Base-by-base conservation (phyloP, 1,140 invertebrate species). In the Drosophila teissieri region DNA sequence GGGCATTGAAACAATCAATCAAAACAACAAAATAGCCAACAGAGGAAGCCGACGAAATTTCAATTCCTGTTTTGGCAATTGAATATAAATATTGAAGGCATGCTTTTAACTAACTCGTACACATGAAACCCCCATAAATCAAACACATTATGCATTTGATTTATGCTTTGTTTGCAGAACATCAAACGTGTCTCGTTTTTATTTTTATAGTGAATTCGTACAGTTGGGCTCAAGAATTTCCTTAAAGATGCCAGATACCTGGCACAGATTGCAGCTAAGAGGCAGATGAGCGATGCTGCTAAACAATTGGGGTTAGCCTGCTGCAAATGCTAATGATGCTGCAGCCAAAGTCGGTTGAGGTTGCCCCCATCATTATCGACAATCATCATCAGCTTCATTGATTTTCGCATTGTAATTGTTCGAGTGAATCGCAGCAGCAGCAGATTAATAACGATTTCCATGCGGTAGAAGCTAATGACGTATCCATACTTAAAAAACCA, bases 391-490 rank as follows among this genome's bases (percentile, higher is more conserved):
- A 42, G 54, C 34, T 58, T 51, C 55, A 77, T 77, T 77, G 73
- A 77, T 77, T 77, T 77, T 77, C 68, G 49, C 62, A 77, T 77
- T 77, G 73, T 77, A 77, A 77, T 77, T 77, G 74, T 69, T 77
- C 51, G 44, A 55, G 34, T 52, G 52, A 74, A 74, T 58, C 51
- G 48, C 42, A 45, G 49, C 27, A 48, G 7, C 31, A 14, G 15
- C 64, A 56, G 46, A 52, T 74, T 73, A 75, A 45, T 65, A 75
- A 75, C 55, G 10, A 45, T 63, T 68, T 49, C 31, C 27, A 8
- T 52, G 62, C 44, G 24, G 53, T 45, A 53, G 57, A 31, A 58
- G 72, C 73, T 75, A 75, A 74, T 75, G 51, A 53, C 39, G 42
- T 34, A 67, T 56, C 51, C 49, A 34, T 46, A 46, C 48, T 27